Evolutionary conservation across 2,797 vertebrate genomes (phyloP).

Genomic region (Enteromius fasciolatus): DNA sequence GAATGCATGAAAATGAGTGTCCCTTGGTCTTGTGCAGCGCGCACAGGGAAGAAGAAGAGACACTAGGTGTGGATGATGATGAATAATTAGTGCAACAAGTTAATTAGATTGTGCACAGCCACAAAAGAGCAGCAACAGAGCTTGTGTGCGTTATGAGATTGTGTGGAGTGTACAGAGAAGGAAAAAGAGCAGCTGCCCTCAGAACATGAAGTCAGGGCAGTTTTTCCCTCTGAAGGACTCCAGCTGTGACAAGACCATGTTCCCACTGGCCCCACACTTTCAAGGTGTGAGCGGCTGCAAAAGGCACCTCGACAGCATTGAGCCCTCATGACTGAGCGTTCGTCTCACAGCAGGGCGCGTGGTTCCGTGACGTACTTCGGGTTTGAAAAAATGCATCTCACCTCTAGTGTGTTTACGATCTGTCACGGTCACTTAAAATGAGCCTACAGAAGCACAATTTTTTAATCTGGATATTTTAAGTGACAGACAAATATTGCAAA

Average conservation of each 20-base stretch:
- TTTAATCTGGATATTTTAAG: conserved; percentile 20
- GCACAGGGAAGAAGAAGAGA: not conserved
- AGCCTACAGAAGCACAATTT: not conserved
- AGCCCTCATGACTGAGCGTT: not conserved
- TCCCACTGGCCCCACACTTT: conserved; percentile 35
- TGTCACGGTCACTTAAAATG: not conserved
- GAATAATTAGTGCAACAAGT: conserved; percentile 32
- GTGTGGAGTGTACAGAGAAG: not conserved
- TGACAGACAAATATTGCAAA: conserved; percentile 17
- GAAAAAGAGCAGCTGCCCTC: not conserved
- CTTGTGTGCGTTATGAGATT: conserved; percentile 4
- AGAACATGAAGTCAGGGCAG: not conserved
- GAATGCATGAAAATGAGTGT: not conserved
- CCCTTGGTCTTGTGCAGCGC: not conserved
- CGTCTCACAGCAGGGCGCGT: not conserved
- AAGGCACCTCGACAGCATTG: conserved; percentile 6
- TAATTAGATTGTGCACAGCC: conserved; percentile 28
- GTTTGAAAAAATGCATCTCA: conserved; percentile 5
- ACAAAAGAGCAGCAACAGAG: not conserved
- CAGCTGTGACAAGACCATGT: conserved; percentile 40
- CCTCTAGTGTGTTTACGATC: conserved; percentile 2
- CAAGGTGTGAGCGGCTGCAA: conserved; percentile 13
- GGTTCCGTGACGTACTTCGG: not conserved
- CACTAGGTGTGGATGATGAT: conserved; percentile 26
- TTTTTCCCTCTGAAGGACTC: conserved; percentile 6